A percentile compares a stretch with the other conserved stretches of the same genome.
These are phyloP conservation scores for Actinernus sp. DNA, from an alignment of 92 coral and sea anemone genomes.

Conservation along the genomic window DNA sequence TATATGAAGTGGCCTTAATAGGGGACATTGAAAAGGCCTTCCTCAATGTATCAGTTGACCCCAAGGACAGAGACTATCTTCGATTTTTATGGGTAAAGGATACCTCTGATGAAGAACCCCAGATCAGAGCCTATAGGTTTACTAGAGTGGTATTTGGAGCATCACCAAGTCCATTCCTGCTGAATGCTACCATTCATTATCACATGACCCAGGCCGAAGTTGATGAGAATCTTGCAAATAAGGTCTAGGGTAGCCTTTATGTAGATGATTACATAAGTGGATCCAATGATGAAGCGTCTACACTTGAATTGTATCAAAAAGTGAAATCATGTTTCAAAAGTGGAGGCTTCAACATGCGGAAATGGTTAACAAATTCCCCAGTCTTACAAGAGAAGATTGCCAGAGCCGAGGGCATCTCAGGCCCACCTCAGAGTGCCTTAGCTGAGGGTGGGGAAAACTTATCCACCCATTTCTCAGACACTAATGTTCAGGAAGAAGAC, in stretches of 20 bases:
- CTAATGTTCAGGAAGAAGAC: not conserved
- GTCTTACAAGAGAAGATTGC: slow-evolving; percentile 7
- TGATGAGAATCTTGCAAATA: slow-evolving; percentile 17
- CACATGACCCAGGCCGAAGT: slow-evolving; percentile 20
- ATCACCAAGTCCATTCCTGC: slow-evolving; percentile 28
- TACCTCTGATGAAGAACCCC: not conserved
- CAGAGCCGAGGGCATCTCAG: not conserved
- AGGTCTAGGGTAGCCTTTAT: slow-evolving; percentile 23
- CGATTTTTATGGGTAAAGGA: slow-evolving; percentile 44
- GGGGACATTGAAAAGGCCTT: slow-evolving; percentile 54
- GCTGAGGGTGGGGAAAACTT: not conserved
- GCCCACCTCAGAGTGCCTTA: not conserved
- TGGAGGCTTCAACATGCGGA: slow-evolving; percentile 48
- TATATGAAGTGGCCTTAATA: slow-evolving; percentile 1
- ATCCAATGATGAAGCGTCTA: slow-evolving; percentile 16
- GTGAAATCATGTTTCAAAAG: slow-evolving; percentile 12
- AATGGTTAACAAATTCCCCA: slow-evolving; percentile 37
- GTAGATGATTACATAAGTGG: slow-evolving; percentile 49
- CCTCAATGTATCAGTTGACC: slow-evolving; percentile 5
- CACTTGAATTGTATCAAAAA: slow-evolving; percentile 10
- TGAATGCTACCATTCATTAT: slow-evolving; percentile 18
- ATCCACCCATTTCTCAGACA: not conserved
- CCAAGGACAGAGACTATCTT: slow-evolving; percentile 19
- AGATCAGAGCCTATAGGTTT: slow-evolving; percentile 18
- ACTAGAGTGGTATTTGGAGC: slow-evolving; percentile 48